A percentile compares a stretch with the other conserved stretches of the same genome.
Conservation (phyloP, 2,888 invertebrate species). For the Lucinisca nassula region DNA sequence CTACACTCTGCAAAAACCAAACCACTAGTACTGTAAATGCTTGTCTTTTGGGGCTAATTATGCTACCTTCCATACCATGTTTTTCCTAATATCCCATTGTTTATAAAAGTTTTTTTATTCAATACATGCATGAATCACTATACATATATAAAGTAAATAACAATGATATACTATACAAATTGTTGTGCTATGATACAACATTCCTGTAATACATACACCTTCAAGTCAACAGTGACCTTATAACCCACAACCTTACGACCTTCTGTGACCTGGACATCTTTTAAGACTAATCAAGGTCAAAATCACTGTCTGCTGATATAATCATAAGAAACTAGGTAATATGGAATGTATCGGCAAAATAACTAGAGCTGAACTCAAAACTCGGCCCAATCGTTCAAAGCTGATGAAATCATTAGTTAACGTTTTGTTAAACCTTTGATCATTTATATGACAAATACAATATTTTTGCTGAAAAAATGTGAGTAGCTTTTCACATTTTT, state of each 20-base stretch:
- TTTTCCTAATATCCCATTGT: too few relatives aligned
- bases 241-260: not conserved
- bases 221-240: not conserved
- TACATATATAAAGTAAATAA: not conserved
- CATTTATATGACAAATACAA: too few relatives aligned
- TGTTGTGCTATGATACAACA: not conserved
- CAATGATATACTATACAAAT: conserved; percentile 5
- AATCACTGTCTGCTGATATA: not conserved
- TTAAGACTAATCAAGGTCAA: not conserved
- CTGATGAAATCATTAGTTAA: too few relatives aligned
- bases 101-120: not conserved
- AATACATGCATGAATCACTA: not conserved
- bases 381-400: too few relatives aligned
- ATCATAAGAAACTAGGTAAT: not conserved
- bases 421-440: too few relatives aligned
- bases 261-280: not conserved
- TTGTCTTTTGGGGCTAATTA: too few relatives aligned
- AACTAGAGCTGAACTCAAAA: not conserved
- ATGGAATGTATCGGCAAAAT: conserved; percentile 1
- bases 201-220: not conserved
- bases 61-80: too few relatives aligned
- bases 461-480: too few relatives aligned
- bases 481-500: too few relatives aligned
- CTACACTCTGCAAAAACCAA: too few relatives aligned
- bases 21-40: too few relatives aligned